Base-by-base conservation (phyloP, 2,113 vertebrate genomes). In the Rynchops niger region DNA sequence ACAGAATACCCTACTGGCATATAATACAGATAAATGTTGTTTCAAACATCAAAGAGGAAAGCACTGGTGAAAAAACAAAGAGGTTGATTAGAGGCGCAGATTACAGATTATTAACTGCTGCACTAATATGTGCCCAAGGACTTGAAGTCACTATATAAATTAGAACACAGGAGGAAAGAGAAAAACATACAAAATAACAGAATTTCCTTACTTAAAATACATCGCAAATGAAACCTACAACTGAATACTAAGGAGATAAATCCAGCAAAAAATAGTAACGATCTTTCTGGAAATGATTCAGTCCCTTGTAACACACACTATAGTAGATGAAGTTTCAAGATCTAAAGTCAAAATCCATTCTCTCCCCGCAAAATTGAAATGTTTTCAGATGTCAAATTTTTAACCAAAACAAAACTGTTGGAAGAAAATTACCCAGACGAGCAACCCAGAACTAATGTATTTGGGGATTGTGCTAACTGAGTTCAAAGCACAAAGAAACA, bases 91-190 rank as follows among this genome's bases (percentile, higher is more conserved):
- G 12, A 93, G 52, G 30, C 34, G 84, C 27, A 86, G 55, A 79
- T 78, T 80, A 86, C 30, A 91, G 17, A 66, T 88, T 94, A 93
- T 72, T 77, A 88, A 83, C 23, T 69, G 23, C 43, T 82, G 38
- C 45, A 59, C 16, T 59, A 80, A 67, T 55, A 62, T 1, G 8
- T 45, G 34, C 45, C 30, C 23, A 90, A 81, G 66, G 59, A 74
- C 22, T 55, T 66, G 19, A 84, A 88, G 47, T 71, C 56, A 63
- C 42, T 65, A 34, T 12, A 47, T 21, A 67, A 71, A 65, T 1
- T 27, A 15, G 15, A 82, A 92, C 13, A 89, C 2, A 66, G 9
- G 9, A 59, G 17, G 9, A 76, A 6, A 8, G 17, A 76, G 9
- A 56, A 77, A 94, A 82, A 23, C 50, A 79, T 47, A 40, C 11